Evolutionary conservation across 2,888 invertebrate genomes (phyloP), one percentile per base, ranked within the genome.

Genomic region (Psococerastis gibbosa): DNA sequence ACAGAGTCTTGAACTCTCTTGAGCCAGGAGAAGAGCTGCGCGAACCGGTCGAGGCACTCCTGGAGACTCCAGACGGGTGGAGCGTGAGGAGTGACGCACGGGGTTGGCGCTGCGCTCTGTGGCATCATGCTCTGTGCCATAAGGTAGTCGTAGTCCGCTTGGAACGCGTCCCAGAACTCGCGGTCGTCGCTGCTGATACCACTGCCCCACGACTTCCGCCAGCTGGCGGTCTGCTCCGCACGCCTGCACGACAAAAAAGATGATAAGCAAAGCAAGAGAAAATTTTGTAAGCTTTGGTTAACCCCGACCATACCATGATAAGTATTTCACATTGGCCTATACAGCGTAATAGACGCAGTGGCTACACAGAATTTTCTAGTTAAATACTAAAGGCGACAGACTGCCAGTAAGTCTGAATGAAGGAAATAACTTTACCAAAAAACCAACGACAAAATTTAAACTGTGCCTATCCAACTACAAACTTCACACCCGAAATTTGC

Each of bases 81-180:
- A 62, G 55, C 1, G 60, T 59, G 50, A 46, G 6, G 66, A 5
- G 17, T n/a, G 31, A 3, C 13, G 3, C 61, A 5, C 9, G 6
- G 15, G 11, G n/a, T n/a, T 64, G 31, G 60, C 58, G 43, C 54
- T 58, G 31, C 61, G 64, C 49, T 70, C 68, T 50, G 70, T 66
- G 53, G 87, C 49, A 92, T 80, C 52, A 92, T 78, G 63, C 88
- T 82, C 56, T 84, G 87, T 63, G 88, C 88, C 91, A 92, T 91
- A 57, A 92, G 83, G 62, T 85, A 92, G 60, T 89, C 81, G 65
- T 91, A 91, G 64, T 87, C 84, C 45, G 83, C 80, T 63, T 85
- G 81, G 55, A 91, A 74, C 47, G 85, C 78, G 51, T 84, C 83
- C 88, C 89, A 89, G 53, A 91, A 81, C 59, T 89, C 88, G 64